These are phyloP conservation scores for Cosmia pyralina DNA, from an alignment of 2,888 invertebrate genomes.

Conservation along the genomic window DNA sequence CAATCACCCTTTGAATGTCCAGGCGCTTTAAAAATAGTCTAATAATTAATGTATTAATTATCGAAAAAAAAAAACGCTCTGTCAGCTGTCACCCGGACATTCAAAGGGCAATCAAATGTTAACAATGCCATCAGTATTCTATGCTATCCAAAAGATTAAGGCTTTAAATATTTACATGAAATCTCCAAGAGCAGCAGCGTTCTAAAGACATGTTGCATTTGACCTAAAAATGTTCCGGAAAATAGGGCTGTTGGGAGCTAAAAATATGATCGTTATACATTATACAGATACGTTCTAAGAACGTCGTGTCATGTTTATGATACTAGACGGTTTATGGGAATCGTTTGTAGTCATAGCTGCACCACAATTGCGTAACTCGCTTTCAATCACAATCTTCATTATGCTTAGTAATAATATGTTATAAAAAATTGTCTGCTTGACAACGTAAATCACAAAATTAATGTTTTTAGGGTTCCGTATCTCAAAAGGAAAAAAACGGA, in stretches of 20 bases:
- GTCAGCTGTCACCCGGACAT: no score
- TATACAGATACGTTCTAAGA: neutral
- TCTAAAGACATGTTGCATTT: conserved; percentile 34
- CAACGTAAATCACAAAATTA: no score
- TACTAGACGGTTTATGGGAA: conserved; percentile 12
- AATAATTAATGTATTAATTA: no score
- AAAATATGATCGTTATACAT: conserved; percentile 35
- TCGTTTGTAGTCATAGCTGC: conserved; percentile 7
- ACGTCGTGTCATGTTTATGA: conserved; percentile 45
- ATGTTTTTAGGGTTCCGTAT: no score
- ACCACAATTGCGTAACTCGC: no score
- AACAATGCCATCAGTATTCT: neutral
- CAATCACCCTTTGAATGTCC: no score
- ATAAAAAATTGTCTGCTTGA: no score
- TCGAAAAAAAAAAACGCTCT: no score
- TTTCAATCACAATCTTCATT: no score
- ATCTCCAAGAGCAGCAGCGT: neutral
- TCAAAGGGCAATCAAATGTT: conserved; percentile 1
- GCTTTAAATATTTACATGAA: neutral
- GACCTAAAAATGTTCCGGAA: conserved; percentile 55
- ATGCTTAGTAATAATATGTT: no score
- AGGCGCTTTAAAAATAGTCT: no score
- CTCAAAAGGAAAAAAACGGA: no score
- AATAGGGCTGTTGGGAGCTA: conserved; percentile 28
- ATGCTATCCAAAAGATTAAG: neutral